A percentile compares a stretch with the other conserved stretches of the same genome.
Conservation (phyloP, 1,140 invertebrate genomes). For the Leptoteleia sp. region DNA sequence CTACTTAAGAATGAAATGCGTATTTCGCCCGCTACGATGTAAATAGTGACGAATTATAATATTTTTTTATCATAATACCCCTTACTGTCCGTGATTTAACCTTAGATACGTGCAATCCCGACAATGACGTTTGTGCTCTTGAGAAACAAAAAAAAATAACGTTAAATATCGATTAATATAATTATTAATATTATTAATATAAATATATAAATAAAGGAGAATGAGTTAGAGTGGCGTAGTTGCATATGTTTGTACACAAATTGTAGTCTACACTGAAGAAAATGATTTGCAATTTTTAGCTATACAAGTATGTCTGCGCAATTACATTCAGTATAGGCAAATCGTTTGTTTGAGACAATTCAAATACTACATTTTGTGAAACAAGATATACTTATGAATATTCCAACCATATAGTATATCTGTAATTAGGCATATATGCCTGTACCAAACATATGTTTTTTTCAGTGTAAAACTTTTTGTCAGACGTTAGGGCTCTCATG, state of each 20-base stretch:
- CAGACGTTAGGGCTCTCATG: slow-evolving; percentile 43
- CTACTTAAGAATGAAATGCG: slow-evolving; percentile 63
- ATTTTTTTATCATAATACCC: slow-evolving; percentile 61
- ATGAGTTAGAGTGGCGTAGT: slow-evolving; percentile 52
- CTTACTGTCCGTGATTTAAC: slow-evolving; percentile 60
- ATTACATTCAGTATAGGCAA: no score
- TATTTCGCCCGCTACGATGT: slow-evolving; percentile 66
- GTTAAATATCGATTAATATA: slow-evolving; percentile 59
- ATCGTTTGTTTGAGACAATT: no score
- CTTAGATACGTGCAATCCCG: slow-evolving; percentile 65
- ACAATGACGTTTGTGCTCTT: slow-evolving; percentile 57
- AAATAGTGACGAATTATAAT: slow-evolving; percentile 67
- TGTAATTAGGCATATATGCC: no score
- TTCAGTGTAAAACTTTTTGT: no score
- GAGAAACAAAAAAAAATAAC: slow-evolving; percentile 44
- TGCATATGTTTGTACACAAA: slow-evolving; percentile 45
- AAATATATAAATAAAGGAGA: slow-evolving; percentile 60
- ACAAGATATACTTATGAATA: no score
- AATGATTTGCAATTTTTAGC: no score
- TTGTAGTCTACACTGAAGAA: slow-evolving; percentile 53
- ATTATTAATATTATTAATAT: slow-evolving; percentile 65
- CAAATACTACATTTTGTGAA: no score
- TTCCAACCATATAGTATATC: no score
- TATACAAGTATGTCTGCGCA: no score
- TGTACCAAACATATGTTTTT: no score